Evolutionary conservation across 2,888 invertebrate species (phyloP).

Genomic region (Drosophila mimica): DNA sequence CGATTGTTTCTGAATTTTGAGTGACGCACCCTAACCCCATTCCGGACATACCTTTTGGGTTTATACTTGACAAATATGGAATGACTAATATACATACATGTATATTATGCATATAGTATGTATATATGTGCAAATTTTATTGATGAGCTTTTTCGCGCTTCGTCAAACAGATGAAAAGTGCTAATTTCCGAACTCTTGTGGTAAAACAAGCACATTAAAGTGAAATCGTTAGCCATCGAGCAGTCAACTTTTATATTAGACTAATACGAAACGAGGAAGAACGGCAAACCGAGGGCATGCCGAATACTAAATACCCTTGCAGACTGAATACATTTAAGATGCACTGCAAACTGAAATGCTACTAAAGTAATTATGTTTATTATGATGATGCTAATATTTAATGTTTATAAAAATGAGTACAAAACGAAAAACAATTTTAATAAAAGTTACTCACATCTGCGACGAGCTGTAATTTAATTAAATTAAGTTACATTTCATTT

Average conservation of each 20-base stretch:
- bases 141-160: slow-evolving; percentile 51
- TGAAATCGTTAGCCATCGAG: slow-evolving; percentile 66
- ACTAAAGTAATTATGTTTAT: not conserved
- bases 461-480: slow-evolving; percentile 71
- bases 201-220: slow-evolving; percentile 52
- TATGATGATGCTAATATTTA: not conserved
- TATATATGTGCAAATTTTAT: slow-evolving; percentile 61
- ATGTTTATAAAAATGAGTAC: slow-evolving; percentile 3
- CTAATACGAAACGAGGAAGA: slow-evolving; percentile 11
- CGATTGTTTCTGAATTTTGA: slow-evolving; percentile 3
- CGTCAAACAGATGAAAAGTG: slow-evolving; percentile 50
- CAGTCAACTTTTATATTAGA: slow-evolving; percentile 36
- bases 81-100: slow-evolving; percentile 12
- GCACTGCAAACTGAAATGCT: not conserved
- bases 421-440: slow-evolving; percentile 12
- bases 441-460: slow-evolving; percentile 38
- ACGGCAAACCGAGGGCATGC: not conserved
- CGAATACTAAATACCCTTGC: not conserved
- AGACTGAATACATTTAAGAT: not conserved
- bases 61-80: slow-evolving; percentile 27
- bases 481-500: slow-evolving; percentile 73
- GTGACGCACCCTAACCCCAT: slow-evolving; percentile 73
- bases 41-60: slow-evolving; percentile 42
- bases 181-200: slow-evolving; percentile 64
- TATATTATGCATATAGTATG: slow-evolving; percentile 28